Evolutionary conservation across 2,797 vertebrate genomes (phyloP).

Genomic region (Scyliorhinus canicula): DNA sequence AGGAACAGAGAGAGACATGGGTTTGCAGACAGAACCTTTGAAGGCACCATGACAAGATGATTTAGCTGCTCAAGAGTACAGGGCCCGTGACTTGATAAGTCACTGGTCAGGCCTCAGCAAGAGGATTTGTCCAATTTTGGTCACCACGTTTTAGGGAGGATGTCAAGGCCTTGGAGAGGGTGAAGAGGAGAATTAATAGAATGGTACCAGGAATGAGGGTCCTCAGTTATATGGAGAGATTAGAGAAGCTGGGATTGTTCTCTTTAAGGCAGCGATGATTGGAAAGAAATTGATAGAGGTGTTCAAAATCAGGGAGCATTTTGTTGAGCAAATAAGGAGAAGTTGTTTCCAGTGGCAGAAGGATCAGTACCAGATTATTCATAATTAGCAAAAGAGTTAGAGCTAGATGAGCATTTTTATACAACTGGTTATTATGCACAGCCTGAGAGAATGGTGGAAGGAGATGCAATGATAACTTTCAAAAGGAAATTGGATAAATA

Average conservation of each 20-base stretch:
- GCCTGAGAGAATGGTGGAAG: neutral
- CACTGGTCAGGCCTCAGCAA: neutral
- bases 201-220: neutral
- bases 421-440: neutral
- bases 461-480: neutral
- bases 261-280: neutral
- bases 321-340: neutral
- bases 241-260: neutral
- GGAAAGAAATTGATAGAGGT: neutral
- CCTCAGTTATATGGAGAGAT: neutral
- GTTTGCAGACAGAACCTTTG: neutral
- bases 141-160: neutral
- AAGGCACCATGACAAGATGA: too few species aligned
- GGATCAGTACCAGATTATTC: neutral
- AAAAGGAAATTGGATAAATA: neutral
- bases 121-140: neutral
- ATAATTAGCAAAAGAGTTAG: neutral
- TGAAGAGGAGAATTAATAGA: neutral
- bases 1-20: neutral
- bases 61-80: neutral
- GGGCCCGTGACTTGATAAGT: neutral
- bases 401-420: neutral
- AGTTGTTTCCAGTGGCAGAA: neutral
- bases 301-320: neutral
- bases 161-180: neutral